phyloP scores from a whole-genome alignment of 2,888 invertebrate species.

The Athetis lepigone region DNA sequence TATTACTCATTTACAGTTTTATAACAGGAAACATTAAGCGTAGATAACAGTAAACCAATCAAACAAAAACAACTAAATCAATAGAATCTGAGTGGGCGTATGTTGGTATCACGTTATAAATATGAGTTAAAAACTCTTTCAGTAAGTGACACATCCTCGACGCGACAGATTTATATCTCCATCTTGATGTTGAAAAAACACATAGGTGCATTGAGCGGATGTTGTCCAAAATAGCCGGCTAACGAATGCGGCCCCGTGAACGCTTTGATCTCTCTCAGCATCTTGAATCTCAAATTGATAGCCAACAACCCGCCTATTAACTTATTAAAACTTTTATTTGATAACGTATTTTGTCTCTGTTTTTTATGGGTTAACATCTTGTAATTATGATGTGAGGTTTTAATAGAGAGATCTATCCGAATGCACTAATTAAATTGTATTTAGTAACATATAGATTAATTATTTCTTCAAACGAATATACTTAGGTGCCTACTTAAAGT shows the following conservation, averaged over 20 bases:
- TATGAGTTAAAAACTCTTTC: constrained; percentile 28
- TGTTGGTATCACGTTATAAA: constrained; percentile 16
- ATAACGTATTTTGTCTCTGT: background rate
- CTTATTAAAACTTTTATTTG: constrained; percentile 15
- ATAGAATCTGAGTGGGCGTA: constrained; percentile 37
- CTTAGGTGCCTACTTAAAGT: background rate
- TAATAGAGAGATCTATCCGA: too few relatives aligned
- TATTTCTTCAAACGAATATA: background rate
- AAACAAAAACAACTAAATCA: constrained; percentile 10
- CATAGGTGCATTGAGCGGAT: constrained; percentile 52
- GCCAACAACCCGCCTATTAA: constrained; percentile 15
- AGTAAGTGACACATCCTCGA: constrained; percentile 47
- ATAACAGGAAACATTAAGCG: constrained; percentile 14
- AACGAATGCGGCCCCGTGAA: constrained; percentile 49
- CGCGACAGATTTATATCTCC: constrained; percentile 42
- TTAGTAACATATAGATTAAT: background rate
- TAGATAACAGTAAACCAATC: constrained; percentile 1
- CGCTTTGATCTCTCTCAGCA: constrained; percentile 41
- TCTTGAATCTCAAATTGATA: constrained; percentile 22
- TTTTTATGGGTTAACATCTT: background rate
- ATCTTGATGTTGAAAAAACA: constrained; percentile 43
- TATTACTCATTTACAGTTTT: background rate
- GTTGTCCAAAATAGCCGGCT: constrained; percentile 58
- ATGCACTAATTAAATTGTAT: too few relatives aligned
- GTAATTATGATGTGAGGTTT: background rate